Conservation (phyloP, 2,888 invertebrate species). For the Cephus runcator region DNA sequence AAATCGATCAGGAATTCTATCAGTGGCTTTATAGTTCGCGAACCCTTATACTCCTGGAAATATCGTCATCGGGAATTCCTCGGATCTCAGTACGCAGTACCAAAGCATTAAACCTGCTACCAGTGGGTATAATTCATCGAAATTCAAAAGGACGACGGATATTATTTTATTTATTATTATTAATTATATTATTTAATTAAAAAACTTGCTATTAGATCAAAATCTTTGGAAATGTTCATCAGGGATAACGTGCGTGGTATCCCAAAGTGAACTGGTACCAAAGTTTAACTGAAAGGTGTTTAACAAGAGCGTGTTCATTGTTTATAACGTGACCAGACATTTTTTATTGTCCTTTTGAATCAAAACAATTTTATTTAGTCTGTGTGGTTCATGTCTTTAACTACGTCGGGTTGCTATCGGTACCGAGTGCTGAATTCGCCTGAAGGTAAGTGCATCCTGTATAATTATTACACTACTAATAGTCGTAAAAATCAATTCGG, state of each 20-base stretch:
- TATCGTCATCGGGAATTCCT: not conserved
- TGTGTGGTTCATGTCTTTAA: not conserved
- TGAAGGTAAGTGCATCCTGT: not conserved
- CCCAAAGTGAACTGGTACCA: not conserved
- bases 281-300: not conserved
- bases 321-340: not conserved
- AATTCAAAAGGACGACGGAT: not conserved
- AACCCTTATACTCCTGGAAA: not conserved
- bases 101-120: not conserved
- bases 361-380: not conserved
- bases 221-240: not conserved
- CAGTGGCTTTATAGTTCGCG: not conserved
- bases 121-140: not conserved
- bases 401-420: not conserved
- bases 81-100: not conserved
- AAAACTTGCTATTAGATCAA: not conserved
- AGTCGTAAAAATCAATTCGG: not conserved
- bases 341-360: not conserved
- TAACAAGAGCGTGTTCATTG: not conserved
- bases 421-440: not conserved
- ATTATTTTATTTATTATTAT: not conserved
- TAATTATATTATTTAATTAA: not conserved
- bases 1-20: not conserved
- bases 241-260: not conserved
- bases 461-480: not conserved